Conservation (phyloP, 1,140 invertebrate species). For the Psilanteris sp. region DNA sequence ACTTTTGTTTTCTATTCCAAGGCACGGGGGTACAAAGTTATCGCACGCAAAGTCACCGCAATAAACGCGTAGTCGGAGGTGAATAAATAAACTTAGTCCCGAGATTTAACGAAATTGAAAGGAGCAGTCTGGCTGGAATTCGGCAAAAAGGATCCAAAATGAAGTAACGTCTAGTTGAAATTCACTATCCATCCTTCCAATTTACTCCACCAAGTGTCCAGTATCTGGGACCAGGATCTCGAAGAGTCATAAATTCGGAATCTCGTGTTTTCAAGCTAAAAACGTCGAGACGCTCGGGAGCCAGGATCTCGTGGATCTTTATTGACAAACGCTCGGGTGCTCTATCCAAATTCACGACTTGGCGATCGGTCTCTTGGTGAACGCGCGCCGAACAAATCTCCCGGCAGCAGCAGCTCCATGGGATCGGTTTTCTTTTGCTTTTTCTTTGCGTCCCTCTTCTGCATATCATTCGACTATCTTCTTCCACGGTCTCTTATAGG, state of each 20-base stretch:
- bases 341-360: slow-evolving; percentile 72
- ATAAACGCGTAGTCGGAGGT: too few species aligned
- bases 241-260: slow-evolving; percentile 37
- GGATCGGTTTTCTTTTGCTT: slow-evolving; percentile 33
- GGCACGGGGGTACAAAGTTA: too few species aligned
- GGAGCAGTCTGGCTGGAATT: too few species aligned
- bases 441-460: slow-evolving; percentile 29
- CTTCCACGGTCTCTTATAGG: slow-evolving; percentile 23
- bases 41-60: too few species aligned
- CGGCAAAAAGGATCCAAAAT: slow-evolving; percentile 1
- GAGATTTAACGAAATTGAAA: too few species aligned
- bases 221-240: slow-evolving; percentile 21
- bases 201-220: slow-evolving; percentile 27
- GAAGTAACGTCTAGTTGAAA: slow-evolving; percentile 7
- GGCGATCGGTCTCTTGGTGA: slow-evolving; percentile 67
- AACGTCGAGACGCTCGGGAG: slow-evolving; percentile 36
- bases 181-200: slow-evolving; percentile 13
- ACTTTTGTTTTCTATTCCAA: too few species aligned
- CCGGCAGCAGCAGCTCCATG: slow-evolving; percentile 20
- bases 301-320: slow-evolving; percentile 54
- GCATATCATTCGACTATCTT: slow-evolving; percentile 35
- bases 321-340: slow-evolving; percentile 54
- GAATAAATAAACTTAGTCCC: too few species aligned
- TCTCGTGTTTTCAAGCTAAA: slow-evolving; percentile 30
- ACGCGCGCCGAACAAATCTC: slow-evolving; percentile 68